A percentile compares a stretch with the other conserved stretches of the same genome.
phyloP scores from a whole-genome alignment of 1,140 invertebrate species.

The Diprion similis region DNA sequence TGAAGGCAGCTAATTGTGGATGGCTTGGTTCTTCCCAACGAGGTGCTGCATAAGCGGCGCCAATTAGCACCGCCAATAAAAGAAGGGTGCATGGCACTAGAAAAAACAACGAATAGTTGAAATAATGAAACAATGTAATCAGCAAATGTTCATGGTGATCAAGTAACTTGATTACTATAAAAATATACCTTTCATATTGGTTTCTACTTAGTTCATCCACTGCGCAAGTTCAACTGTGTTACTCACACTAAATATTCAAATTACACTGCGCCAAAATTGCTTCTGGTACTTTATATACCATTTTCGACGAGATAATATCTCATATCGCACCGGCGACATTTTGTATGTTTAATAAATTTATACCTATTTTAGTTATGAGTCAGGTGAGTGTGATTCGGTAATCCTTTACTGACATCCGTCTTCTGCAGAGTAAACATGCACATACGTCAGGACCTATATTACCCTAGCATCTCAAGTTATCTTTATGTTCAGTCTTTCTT shows the following conservation, averaged over 20 bases:
- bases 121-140: not conserved
- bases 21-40: not conserved
- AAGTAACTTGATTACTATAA: not conserved
- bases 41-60: not conserved
- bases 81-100: not conserved
- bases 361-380: slow-evolving; percentile 6
- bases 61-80: not conserved
- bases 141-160: not conserved
- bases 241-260: not conserved
- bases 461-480: too few relatives aligned
- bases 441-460: too few relatives aligned
- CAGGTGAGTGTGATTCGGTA: not conserved
- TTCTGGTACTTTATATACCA: not conserved
- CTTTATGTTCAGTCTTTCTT: too few relatives aligned
- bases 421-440: not conserved
- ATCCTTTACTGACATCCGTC: not conserved
- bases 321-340: not conserved
- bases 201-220: not conserved
- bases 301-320: not conserved
- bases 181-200: not conserved
- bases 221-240: not conserved
- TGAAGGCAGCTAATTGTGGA: not conserved
- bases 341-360: slow-evolving; percentile 8
- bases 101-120: not conserved
- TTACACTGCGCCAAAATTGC: not conserved